phyloP scores from a whole-genome alignment of 2,888 invertebrate genomes.

The Globia sparganii region DNA sequence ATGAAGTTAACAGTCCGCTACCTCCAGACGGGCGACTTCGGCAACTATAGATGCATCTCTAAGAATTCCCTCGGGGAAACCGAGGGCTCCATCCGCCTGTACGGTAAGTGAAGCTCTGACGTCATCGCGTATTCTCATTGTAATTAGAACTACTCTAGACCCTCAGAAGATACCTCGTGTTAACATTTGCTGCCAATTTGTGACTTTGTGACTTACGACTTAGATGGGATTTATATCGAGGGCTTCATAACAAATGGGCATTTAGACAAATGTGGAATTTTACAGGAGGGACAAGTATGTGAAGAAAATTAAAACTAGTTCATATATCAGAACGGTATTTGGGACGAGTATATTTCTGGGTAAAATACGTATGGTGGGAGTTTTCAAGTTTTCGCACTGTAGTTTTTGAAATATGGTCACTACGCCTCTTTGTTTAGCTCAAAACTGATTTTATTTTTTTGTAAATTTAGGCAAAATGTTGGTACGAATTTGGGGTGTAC shows the following conservation, averaged over 20 bases:
- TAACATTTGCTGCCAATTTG: slow-evolving; percentile 27
- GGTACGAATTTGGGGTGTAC: not conserved
- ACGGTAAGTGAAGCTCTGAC: slow-evolving; percentile 91
- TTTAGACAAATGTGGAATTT: not conserved
- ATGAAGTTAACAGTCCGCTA: slow-evolving; percentile 97
- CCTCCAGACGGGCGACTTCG: slow-evolving; percentile 95
- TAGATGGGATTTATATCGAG: not conserved
- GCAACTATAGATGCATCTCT: slow-evolving; percentile 97
- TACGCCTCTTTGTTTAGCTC: not conserved
- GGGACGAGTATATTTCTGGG: not conserved
- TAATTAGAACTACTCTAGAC: slow-evolving; percentile 38
- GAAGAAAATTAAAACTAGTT: not conserved
- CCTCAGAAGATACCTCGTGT: slow-evolving; percentile 1
- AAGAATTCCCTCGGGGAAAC: slow-evolving; percentile 98
- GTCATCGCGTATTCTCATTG: slow-evolving; percentile 44
- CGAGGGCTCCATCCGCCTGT: slow-evolving; percentile 97
- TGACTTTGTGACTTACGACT: slow-evolving; percentile 19
- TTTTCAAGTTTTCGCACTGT: not conserved
- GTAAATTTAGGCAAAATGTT: too few species aligned
- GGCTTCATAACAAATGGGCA: not conserved
- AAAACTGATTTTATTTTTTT: not conserved
- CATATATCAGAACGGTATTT: not conserved
- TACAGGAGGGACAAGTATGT: not conserved
- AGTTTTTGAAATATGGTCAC: not conserved
- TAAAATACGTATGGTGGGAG: not conserved